Conservation (phyloP, 1,140 invertebrate genomes). For the Myzus persicae region DNA sequence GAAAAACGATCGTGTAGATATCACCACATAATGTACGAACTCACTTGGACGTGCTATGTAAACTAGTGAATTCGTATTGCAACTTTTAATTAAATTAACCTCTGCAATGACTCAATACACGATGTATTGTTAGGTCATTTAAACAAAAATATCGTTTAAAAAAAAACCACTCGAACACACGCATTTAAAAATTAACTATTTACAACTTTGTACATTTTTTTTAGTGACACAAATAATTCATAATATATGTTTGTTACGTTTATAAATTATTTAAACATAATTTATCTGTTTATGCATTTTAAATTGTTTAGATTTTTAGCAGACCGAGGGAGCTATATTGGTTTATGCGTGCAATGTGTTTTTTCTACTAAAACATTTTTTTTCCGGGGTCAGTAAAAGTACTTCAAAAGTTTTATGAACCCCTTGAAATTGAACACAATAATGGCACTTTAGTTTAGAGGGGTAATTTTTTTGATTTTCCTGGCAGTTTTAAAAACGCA, state of each 20-base stretch:
- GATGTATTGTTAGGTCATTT: neutral
- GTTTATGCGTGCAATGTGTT: neutral
- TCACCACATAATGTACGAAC: neutral
- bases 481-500: neutral
- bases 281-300: conserved; percentile 9
- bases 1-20: neutral
- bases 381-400: neutral
- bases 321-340: neutral
- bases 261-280: neutral
- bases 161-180: neutral
- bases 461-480: neutral
- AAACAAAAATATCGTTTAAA: neutral
- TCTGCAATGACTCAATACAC: neutral
- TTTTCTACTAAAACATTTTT: neutral
- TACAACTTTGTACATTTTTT: neutral
- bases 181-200: conserved; percentile 8
- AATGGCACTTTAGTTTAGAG: neutral
- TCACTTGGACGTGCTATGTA: neutral
- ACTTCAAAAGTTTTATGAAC: neutral
- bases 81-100: neutral
- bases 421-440: neutral
- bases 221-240: neutral
- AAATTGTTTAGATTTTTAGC: neutral
- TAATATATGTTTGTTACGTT: neutral
- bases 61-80: neutral